Base-by-base conservation (phyloP, 2,113 vertebrate genomes). In the Diadophis punctatus region DNA sequence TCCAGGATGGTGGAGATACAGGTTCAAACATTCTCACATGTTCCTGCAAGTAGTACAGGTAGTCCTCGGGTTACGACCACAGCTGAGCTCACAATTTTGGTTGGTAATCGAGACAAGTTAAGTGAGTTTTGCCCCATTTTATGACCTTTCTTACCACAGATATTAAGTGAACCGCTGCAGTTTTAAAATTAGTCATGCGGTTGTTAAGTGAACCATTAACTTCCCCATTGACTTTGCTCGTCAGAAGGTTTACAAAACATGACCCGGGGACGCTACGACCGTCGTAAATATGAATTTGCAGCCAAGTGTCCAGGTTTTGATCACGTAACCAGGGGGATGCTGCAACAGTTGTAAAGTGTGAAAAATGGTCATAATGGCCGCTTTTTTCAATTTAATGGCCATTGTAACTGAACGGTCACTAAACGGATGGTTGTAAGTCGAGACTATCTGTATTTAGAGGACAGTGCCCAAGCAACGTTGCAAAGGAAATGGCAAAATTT, bases 301-400 rank as follows among this genome's bases (percentile, higher is more conserved):
- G 56, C 7, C 60, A 30, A 63, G 27, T 4, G 0, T 63, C 60
- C 1, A 1, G 2, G 30, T n/a, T 68, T 68, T n/a, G 60, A n/a
- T 6, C 4, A 30, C 3, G 1, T 12, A 4, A 12, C 27, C 4
- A 1, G 1, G 11, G 27, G 60, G 11, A 30, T 1, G 27, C 58
- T 12, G 25, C 58, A 30, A 4, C 10, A 3, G 27, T 30, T 11
- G 27, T 63, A n/a, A 58, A 14, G 60, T 30, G 27, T n/a, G 60
- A n/a, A n/a, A 63, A 12, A 14, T 30, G 1, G 27, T n/a, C 60
- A 63, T 4, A 30, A n/a, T 0, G 53, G 60, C 11, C 10, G 1
- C 60, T n/a, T n/a, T 63, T 63, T n/a, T 12, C 11, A n/a, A 4
- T n/a, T n/a, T n/a, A n/a, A n/a, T n/a, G n/a, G 56, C 58, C 27